Conservation (phyloP, 2,888 invertebrate species). For the Alviniconcha strummeri region DNA sequence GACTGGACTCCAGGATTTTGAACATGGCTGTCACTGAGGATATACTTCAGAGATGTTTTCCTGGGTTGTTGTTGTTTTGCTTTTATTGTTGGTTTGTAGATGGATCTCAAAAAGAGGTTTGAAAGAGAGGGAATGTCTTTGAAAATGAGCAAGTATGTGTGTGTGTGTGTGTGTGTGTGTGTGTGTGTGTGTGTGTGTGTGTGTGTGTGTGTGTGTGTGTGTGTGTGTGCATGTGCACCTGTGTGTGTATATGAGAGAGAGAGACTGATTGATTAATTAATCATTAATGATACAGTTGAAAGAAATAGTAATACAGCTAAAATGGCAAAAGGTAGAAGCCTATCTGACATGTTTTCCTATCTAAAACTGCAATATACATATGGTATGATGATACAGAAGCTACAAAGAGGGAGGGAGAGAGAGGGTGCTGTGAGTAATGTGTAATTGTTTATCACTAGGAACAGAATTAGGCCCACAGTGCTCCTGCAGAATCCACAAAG, state of each 20-base stretch:
- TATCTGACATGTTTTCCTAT: too few relatives aligned
- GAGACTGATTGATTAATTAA: not conserved
- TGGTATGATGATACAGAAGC: not conserved
- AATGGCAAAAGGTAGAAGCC: too few relatives aligned
- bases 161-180: conserved; percentile 1
- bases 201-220: not conserved
- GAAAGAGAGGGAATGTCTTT: not conserved
- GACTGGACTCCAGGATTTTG: conserved; percentile 83
- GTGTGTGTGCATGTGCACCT: not conserved
- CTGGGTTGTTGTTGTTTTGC: not conserved
- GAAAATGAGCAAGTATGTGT: not conserved
- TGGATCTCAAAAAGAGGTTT: not conserved
- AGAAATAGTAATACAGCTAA: not conserved
- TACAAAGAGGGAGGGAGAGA: not conserved
- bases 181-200: not conserved
- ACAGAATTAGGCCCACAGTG: too few relatives aligned
- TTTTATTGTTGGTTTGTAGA: not conserved
- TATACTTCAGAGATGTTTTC: not conserved
- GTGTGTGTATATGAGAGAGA: not conserved
- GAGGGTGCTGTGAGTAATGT: too few relatives aligned
- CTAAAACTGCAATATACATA: not conserved
- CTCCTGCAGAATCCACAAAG: too few relatives aligned
- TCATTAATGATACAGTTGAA: not conserved
- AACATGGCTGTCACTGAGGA: conserved; percentile 16
- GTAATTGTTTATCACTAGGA: too few relatives aligned